Percentiles rank a stretch among this genome's conserved stretches.
Evolutionary conservation across 2,113 vertebrate genomes (phyloP).

Genomic region (Zosterops lateralis): DNA sequence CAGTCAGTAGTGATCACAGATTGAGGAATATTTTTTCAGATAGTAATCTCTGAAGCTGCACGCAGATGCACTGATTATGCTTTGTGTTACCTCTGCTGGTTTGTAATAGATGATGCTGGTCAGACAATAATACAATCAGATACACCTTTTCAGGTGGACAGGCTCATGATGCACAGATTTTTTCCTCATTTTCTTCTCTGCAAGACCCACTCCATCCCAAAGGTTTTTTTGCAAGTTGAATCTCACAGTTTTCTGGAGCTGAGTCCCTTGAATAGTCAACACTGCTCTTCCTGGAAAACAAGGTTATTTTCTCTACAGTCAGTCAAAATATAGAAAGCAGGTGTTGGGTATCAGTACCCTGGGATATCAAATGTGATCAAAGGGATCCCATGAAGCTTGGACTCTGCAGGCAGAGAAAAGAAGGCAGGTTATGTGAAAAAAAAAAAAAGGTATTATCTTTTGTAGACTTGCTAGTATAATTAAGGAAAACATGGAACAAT

Average conservation of each 20-base stretch:
- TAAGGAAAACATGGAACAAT: background rate
- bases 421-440: background rate
- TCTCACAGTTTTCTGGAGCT: background rate
- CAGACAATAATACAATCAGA: background rate
- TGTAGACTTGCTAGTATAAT: background rate
- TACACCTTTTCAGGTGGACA: background rate
- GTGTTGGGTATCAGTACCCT: background rate
- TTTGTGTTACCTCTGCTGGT: background rate
- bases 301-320: constrained; percentile 23
- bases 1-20: background rate
- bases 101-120: background rate
- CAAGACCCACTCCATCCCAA: background rate
- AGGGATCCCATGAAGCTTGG: background rate
- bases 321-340: constrained; percentile 38
- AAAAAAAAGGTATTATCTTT: background rate
- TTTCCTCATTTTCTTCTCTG: background rate
- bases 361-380: background rate
- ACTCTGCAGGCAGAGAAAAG: background rate
- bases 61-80: background rate
- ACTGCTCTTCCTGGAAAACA: constrained; percentile 18
- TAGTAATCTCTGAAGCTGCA: background rate
- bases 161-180: background rate
- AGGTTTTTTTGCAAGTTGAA: background rate
- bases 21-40: background rate
- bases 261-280: background rate